Base-by-base conservation (phyloP, 2,113 vertebrate genomes). In the Pandion haliaetus region DNA sequence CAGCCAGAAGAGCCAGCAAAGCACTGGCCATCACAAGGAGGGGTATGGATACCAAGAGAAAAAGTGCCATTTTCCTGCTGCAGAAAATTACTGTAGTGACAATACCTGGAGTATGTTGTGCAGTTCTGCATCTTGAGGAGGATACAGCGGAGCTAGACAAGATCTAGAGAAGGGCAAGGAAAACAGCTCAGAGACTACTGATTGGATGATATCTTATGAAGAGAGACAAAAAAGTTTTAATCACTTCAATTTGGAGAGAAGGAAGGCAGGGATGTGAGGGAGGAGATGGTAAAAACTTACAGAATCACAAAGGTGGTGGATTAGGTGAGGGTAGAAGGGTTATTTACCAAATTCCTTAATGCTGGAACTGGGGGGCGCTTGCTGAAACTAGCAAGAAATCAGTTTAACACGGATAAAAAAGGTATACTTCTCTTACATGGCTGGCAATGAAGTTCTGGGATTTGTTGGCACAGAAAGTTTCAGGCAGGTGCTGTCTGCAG, bases 11-110 rank as follows among this genome's bases (percentile, higher is more conserved):
- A 88, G 6, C 15, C 57, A 71, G 21, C 25, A 85, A 79, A 79
- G 65, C 34, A 17, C 5, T 78, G 59, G 14, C 14, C 28, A 12
- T 81, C 18, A 14, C 9, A 54, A 54, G 62, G 36, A 69, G 17
- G 9, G 8, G 2, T 32, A 25, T 10, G 34, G 34, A 24, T 65
- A 65, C 65, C 0, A 1, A 82, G 10, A 50, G 28, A 11, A 36
- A n/a, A 5, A 50, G 8, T 16, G 8, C 8, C 8, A 13, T 55
- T 90, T 58, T 72, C 47, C 57, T 59, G n/a, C 59, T 36, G 3
- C 25, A 62, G 86, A 79, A 90, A 79, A 55, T 32, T n/a, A 11
- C 32, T 63, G 17, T 17, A 42, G 49, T 29, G 40, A 50, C 44
- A 38, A 8, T 45, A 25, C 7, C 5, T 58, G 28, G 18, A 71